Conservation (phyloP, 2,113 vertebrate species). For the Hiodon tergisus region DNA sequence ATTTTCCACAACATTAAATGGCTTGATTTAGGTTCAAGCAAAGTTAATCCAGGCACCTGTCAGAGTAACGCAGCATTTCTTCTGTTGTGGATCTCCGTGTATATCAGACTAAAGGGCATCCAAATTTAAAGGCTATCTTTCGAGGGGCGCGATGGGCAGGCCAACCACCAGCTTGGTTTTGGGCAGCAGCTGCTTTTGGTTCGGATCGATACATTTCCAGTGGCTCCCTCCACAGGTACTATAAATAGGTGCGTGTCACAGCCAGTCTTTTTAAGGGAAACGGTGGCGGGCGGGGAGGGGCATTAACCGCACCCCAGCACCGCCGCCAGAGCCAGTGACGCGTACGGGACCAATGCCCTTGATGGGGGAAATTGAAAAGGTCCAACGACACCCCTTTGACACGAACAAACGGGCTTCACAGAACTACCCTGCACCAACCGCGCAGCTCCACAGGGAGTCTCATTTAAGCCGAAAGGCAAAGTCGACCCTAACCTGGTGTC, state of each 20-base stretch:
- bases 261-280: constrained; percentile 60
- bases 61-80: constrained; percentile 19
- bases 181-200: constrained; percentile 20
- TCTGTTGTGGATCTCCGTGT: background rate
- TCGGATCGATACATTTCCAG: constrained; percentile 29
- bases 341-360: too few species aligned
- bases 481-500: too few species aligned
- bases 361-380: too few species aligned
- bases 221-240: constrained; percentile 29
- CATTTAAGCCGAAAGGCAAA: too few species aligned
- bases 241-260: constrained; percentile 55
- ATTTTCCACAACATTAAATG: constrained; percentile 16
- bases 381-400: too few species aligned
- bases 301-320: background rate
- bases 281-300: constrained; percentile 31
- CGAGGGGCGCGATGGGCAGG: too few species aligned
- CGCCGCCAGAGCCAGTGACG: background rate
- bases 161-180: background rate
- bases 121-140: background rate
- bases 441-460: too few species aligned
- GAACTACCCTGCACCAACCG: too few species aligned
- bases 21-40: constrained; percentile 22
- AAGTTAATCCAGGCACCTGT: background rate
- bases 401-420: too few species aligned
- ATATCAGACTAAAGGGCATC: background rate